These are phyloP conservation scores for Mastomys natalensis DNA, from an alignment of 2,113 vertebrate genomes.

Conservation along the genomic window DNA sequence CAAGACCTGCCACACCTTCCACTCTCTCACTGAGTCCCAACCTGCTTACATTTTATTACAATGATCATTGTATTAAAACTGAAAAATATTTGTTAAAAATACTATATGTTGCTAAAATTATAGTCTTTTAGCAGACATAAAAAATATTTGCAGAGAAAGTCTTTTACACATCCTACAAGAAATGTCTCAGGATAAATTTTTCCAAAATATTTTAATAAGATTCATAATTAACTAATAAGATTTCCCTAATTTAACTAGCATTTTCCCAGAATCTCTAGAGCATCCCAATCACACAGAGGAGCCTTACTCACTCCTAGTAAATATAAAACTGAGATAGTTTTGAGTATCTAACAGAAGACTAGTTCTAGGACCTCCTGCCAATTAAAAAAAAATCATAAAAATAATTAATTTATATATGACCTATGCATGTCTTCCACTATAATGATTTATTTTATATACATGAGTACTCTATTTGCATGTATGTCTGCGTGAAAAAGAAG, in stretches of 20 bases:
- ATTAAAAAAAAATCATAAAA: neutral
- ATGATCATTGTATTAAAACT: neutral
- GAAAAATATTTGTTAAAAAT: neutral
- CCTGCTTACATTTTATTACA: neutral
- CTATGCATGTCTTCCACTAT: neutral
- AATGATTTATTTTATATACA: no score
- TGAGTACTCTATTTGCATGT: no score
- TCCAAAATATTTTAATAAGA: conserved; percentile 29
- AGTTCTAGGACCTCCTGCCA: neutral
- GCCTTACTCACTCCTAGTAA: neutral
- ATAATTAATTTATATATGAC: neutral
- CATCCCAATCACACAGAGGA: neutral
- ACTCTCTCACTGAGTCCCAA: neutral
- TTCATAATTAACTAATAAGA: neutral
- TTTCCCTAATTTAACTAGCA: conserved; percentile 17
- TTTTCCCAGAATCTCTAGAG: neutral
- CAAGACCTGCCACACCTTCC: neutral
- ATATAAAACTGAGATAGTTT: neutral
- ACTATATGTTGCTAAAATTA: neutral
- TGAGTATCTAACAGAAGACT: neutral
- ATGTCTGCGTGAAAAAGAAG: no score
- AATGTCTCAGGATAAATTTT: neutral
- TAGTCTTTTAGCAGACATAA: neutral
- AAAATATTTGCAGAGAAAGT: neutral
- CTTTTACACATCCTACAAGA: neutral